Evolutionary conservation across 2,113 vertebrate genomes (phyloP), one percentile per base, ranked within the genome.

Genomic region (Lasiurus cinereus): DNA sequence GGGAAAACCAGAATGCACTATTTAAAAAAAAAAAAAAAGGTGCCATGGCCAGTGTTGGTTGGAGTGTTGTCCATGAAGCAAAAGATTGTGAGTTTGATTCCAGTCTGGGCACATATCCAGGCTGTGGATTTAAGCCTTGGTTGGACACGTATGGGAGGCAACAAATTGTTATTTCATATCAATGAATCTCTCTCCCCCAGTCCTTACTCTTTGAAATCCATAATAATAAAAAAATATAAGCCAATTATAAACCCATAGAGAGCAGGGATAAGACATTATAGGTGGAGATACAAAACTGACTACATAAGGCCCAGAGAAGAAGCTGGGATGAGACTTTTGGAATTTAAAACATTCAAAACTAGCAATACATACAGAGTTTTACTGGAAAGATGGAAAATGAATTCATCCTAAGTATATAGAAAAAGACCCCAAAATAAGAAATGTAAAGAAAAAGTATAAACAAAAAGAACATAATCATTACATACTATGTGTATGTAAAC

Each of bases 341-440:
- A 76, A 89, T 76, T 89, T 56, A 69, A n/a, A 64, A 31, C 62
- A 84, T 59, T 59, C 18, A 69, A 90, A 76, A 89, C 36, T 13
- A 84, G 14, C 13, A 33, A 84, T 5, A 24, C 18, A 50, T 50
- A 62, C 39, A 67, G 24, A 67, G 24, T 67, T 67, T 52, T 78
- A 31, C 16, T 62, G 27, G 33, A 78, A 66, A 66, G 22, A 50
- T 1, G 27, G 46, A 29, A 90, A 90, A 54, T 69, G 27, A 69
- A 90, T 67, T 77, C 48, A 21, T n/a, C 33, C 22, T 39, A 79
- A 39, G 12, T 48, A 76, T 31, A 14, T 4, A 43, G 48, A 79
- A 69, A 90, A 52, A 79, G 29, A 64, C 11, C 10, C 16, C 3
- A 52, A 89, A 89, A 54, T 59, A 76, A 11, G 21, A 77, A 88